These are phyloP conservation scores for Melanogrammus aeglefinus DNA, from an alignment of 2,797 vertebrate genomes.

Conservation along the genomic window DNA sequence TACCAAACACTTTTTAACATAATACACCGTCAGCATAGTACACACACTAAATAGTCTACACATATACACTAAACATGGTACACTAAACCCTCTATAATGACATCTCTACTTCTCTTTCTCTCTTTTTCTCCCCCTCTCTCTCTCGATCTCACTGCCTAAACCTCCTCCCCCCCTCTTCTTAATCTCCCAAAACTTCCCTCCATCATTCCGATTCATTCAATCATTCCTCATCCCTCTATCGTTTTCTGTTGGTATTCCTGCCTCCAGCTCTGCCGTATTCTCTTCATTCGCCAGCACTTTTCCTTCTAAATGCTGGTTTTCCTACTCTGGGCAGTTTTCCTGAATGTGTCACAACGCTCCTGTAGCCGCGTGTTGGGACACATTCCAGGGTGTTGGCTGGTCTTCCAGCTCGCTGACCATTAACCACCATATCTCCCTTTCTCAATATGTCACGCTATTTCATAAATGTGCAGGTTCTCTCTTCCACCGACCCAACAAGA, in stretches of 20 bases:
- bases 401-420: constrained; percentile 47
- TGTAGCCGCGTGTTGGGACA: constrained; percentile 53
- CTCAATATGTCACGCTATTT: not conserved
- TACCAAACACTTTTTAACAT: not conserved
- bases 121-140: no score
- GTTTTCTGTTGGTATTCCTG: no score
- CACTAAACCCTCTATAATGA: not conserved
- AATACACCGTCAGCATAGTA: not conserved
- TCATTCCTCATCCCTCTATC: no score
- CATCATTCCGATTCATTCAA: no score
- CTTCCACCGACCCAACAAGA: no score
- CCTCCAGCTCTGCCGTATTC: constrained; percentile 16
- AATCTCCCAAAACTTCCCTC: not conserved
- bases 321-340: not conserved
- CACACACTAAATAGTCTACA: not conserved
- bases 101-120: not conserved
- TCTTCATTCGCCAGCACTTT: constrained; percentile 21
- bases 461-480: no score
- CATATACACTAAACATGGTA: not conserved
- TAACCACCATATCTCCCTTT: constrained; percentile 9
- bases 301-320: not conserved
- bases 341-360: not conserved
- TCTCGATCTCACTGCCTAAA: not conserved
- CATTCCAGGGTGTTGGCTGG: constrained; percentile 56
- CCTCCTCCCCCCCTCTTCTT: no score